Evolutionary conservation across 2,113 vertebrate genomes (phyloP).

Genomic region (Anguilla japonica): DNA sequence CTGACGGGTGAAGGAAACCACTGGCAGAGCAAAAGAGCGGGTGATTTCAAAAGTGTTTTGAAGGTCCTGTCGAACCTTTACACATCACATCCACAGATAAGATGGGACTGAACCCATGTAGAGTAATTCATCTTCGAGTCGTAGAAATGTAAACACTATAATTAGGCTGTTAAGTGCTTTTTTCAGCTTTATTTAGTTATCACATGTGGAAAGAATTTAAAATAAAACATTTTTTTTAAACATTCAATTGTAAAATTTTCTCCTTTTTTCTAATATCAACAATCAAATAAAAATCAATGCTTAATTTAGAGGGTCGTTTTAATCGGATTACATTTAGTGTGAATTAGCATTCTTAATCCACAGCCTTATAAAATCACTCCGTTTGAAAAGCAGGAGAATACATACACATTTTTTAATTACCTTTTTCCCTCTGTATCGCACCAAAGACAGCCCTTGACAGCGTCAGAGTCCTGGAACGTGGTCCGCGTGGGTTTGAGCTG

Average conservation of each 20-base stretch:
- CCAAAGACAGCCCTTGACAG: conserved; percentile 11
- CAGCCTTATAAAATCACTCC: background rate
- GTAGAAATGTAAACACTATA: conserved; percentile 69
- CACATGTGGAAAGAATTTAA: conserved; percentile 2
- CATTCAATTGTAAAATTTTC: background rate
- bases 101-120: conserved; percentile 62
- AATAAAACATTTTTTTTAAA: background rate
- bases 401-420: background rate
- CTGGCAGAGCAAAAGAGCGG: conserved; percentile 23
- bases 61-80: conserved; percentile 46
- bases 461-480: conserved; percentile 15
- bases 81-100: conserved; percentile 59
- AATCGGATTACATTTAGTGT: background rate
- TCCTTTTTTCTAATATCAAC: background rate
- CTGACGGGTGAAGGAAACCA: background rate
- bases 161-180: conserved; percentile 45
- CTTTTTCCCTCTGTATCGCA: background rate
- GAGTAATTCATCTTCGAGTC: conserved; percentile 64
- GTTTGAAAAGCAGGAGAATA: background rate
- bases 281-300: no score
- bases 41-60: conserved; percentile 38
- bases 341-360: background rate
- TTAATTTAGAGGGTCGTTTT: background rate
- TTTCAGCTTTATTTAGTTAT: background rate
- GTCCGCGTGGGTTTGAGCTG: conserved; percentile 39